Base-by-base conservation (phyloP, 2,888 invertebrate species). In the Aspidiotus rigidus region DNA sequence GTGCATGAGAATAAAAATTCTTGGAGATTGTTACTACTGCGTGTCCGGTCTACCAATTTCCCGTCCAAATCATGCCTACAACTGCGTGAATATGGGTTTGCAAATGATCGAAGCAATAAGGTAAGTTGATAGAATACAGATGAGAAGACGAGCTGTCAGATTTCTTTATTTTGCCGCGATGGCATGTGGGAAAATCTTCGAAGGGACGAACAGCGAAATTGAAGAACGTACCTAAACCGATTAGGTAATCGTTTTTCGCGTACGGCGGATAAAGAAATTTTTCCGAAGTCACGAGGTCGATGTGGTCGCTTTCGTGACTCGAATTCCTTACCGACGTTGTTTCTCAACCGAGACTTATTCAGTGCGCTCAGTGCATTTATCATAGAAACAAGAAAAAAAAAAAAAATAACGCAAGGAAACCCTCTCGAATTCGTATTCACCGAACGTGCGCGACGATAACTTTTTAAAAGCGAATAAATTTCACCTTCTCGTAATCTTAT, bases 21-120 rank as follows among this genome's bases (percentile, higher is more conserved):
- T 96, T 7, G 95, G 95, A 0, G 95, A 96, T 78, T 96, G 95
- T 77, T 96, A 96, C 80, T 95, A 95, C 79, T 94, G 94, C 77
- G 94, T 95, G 9, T 92, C 92, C 0, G 95, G 95, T 0, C 82
- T 95, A 74, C 95, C 95, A 0, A 86, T 94, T 41, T 93, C 93
- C 7, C 81, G 94, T 70, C 94, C 94, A 0, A 93, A 93, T 79
- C 95, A 95, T 77, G 95, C 95, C 0, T 90, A 89, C 78, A 94
- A 94, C 80, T 94, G 94, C 77, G 95, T 95, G 76, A 90, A 92
- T 75, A 95, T 95, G 95, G 95, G 95, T 0, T 79, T 96, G 72
- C 90, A 92, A 78, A 95, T 95, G 95, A 95, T 95, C 73, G 92
- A 94, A 74, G 93, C 93, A 41, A 95, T 95, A 76, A 84, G 89